Conservation (phyloP, 1,140 invertebrate species). For the Anthonomus grandis region DNA sequence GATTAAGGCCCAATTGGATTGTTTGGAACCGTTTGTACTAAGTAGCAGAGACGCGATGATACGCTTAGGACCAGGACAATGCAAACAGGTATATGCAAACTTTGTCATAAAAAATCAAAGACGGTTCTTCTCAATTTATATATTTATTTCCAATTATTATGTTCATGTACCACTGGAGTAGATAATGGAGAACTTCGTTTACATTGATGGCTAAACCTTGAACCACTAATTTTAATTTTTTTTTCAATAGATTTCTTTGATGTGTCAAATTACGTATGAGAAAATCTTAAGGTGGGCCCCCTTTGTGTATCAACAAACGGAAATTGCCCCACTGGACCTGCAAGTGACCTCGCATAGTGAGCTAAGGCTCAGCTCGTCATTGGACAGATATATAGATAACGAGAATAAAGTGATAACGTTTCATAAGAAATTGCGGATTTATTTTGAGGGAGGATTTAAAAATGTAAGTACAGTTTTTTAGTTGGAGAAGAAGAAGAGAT, state of each 20-base stretch:
- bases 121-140: too few species aligned
- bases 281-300: constrained; percentile 9
- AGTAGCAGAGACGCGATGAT: constrained; percentile 53
- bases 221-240: not conserved
- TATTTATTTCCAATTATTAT: too few species aligned
- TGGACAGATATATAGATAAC: constrained; percentile 2
- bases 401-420: constrained; percentile 4
- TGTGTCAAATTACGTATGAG: constrained; percentile 8
- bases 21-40: constrained; percentile 11
- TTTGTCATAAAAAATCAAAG: not conserved
- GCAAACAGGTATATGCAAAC: constrained; percentile 28
- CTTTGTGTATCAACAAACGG: not conserved
- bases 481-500: not conserved
- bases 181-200: too few species aligned
- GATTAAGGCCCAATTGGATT: not conserved
- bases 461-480: constrained; percentile 3
- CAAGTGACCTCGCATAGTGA: not conserved
- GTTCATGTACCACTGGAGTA: too few species aligned
- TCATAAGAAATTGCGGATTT: not conserved
- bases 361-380: not conserved
- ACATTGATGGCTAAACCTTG: not conserved
- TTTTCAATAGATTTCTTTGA: constrained; percentile 3
- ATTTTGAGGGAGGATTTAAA: constrained; percentile 3
- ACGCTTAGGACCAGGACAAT: constrained; percentile 52
- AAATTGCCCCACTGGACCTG: not conserved